Evolutionary conservation across 2,797 vertebrate genomes (phyloP).

Genomic region (Micrastur ruficollis): DNA sequence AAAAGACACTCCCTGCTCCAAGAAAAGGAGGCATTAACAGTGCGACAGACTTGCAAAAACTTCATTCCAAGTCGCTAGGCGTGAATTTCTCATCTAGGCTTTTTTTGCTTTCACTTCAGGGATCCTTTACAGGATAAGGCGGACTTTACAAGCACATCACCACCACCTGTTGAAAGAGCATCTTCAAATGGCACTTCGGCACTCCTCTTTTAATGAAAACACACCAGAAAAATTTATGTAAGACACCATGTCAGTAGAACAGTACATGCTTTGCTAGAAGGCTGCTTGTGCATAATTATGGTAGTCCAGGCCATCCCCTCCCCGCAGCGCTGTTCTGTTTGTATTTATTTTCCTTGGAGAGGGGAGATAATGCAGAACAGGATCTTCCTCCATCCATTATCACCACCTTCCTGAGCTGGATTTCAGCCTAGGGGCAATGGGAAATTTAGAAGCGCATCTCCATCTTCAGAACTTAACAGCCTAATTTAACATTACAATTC

Average conservation of each 20-base stretch:
- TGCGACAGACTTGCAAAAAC: not conserved
- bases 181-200: not conserved
- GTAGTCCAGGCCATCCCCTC: not conserved
- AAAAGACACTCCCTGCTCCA: not conserved
- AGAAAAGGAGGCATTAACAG: not conserved
- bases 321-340: not conserved
- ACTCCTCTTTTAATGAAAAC: not conserved
- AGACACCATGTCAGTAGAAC: not conserved
- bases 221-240: not conserved
- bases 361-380: not conserved
- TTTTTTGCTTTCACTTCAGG: not conserved
- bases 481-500: not conserved
- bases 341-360: not conserved
- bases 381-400: not conserved
- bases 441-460: not conserved
- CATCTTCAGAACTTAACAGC: not conserved
- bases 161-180: not conserved
- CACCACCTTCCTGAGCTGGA: not conserved
- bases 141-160: not conserved
- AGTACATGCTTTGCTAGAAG: conserved; percentile 1
- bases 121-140: not conserved
- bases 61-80: not conserved
- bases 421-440: not conserved
- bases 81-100: not conserved
- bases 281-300: not conserved